Evolutionary conservation across 2,113 vertebrate species (phyloP).

Genomic region (Solea solea): DNA sequence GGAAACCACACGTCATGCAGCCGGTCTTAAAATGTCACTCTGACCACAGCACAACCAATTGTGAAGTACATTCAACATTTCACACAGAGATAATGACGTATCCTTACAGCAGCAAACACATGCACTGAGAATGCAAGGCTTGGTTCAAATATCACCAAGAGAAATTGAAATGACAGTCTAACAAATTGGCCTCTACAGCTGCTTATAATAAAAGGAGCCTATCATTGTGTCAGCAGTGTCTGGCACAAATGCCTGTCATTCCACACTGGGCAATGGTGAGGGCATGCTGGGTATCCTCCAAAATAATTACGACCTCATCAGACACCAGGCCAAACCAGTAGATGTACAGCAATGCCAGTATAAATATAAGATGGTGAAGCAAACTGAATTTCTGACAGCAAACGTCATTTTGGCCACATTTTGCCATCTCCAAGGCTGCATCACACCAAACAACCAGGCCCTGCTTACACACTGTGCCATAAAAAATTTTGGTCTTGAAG

Average conservation of each 20-base stretch:
- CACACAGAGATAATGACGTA: not conserved
- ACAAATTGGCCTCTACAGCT: constrained; percentile 20
- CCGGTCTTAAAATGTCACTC: not conserved
- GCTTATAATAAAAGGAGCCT: not conserved
- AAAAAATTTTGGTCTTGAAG: constrained; percentile 41
- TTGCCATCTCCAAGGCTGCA: not conserved
- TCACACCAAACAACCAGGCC: constrained; percentile 19
- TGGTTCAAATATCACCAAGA: constrained; percentile 6
- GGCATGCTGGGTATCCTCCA: constrained; percentile 10
- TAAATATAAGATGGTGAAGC: constrained; percentile 7
- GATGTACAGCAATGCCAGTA: not conserved
- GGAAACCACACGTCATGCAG: constrained; percentile 11
- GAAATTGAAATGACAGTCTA: constrained; percentile 20
- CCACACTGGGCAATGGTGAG: constrained; percentile 13
- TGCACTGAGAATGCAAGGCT: not conserved
- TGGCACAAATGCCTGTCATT: constrained; percentile 37
- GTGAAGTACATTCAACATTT: not conserved
- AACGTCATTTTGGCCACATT: not conserved
- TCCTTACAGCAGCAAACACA: not conserved
- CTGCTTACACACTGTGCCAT: constrained; percentile 11
- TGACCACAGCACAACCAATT: not conserved
- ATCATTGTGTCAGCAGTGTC: constrained; percentile 40
- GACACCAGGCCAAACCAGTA: not conserved
- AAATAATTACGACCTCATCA: constrained; percentile 25
- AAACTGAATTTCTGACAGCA: not conserved